These are phyloP conservation scores for Eurypyga helias DNA, from an alignment of 2,113 vertebrate species.

Conservation along the genomic window DNA sequence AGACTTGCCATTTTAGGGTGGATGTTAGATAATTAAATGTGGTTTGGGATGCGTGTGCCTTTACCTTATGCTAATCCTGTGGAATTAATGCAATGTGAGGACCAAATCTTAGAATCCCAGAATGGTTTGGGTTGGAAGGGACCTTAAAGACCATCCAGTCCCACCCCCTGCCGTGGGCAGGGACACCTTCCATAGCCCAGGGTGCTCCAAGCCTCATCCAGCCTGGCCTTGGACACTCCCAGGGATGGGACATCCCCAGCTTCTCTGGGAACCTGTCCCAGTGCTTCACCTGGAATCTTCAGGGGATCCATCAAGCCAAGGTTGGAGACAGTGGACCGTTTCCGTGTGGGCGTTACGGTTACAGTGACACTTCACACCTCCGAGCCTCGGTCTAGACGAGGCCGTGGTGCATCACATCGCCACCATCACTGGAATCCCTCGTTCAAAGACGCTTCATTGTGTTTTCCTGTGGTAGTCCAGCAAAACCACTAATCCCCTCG, in stretches of 20 bases:
- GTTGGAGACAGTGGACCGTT: not conserved
- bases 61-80: fast-evolving
- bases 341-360: fast-evolving
- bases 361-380: fast-evolving
- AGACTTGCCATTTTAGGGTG: not conserved
- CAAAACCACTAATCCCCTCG: not conserved
- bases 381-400: fast-evolving
- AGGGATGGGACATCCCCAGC: no score
- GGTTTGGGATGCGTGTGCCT: not conserved
- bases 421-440: fast-evolving
- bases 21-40: fast-evolving
- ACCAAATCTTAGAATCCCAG: no score
- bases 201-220: no score
- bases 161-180: no score
- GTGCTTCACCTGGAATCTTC: no score
- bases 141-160: no score
- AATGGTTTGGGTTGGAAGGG: no score
- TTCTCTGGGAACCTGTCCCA: no score
- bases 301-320: not conserved
- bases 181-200: no score
- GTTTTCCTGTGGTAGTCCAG: not conserved
- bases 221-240: no score
- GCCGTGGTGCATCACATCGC: fast-evolving
- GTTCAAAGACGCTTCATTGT: fast-evolving
- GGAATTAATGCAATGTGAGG: fast-evolving